Percentiles rank a stretch among this genome's conserved stretches.
phyloP scores from a whole-genome alignment of 1,140 invertebrate species.

The Drosophila melanica region DNA sequence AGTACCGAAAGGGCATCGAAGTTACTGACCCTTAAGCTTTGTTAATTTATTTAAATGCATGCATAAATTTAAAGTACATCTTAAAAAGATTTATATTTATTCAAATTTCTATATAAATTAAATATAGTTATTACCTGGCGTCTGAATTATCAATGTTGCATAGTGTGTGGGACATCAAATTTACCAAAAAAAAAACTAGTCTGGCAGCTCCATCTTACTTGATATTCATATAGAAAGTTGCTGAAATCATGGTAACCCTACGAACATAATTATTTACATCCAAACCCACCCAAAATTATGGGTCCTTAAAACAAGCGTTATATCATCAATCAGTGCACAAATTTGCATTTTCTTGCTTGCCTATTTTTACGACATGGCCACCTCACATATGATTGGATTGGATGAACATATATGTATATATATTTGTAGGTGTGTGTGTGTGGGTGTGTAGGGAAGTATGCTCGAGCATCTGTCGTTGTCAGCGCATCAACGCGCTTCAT shows the following conservation, averaged over 20 bases:
- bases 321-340: constrained; percentile 79
- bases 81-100: too few species aligned
- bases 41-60: too few species aligned
- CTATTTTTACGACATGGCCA: constrained; percentile 46
- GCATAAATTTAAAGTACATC: too few species aligned
- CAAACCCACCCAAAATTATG: background rate
- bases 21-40: too few species aligned
- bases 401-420: background rate
- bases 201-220: background rate
- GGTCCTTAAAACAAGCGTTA: constrained; percentile 47
- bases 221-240: constrained; percentile 4
- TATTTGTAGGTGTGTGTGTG: constrained; percentile 6
- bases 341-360: constrained; percentile 63
- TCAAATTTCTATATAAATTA: too few species aligned
- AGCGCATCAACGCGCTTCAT: constrained; percentile 77
- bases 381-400: too few species aligned
- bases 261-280: background rate
- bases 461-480: constrained; percentile 61
- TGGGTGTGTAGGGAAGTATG: background rate
- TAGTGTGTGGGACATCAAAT: too few species aligned
- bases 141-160: too few species aligned
- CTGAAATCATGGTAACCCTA: too few species aligned
- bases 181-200: too few species aligned
- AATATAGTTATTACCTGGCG: too few species aligned
- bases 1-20: background rate